Percentiles rank a stretch among this genome's conserved stretches.
Conservation (phyloP, 2,797 vertebrate genomes). For the Carapus acus region DNA sequence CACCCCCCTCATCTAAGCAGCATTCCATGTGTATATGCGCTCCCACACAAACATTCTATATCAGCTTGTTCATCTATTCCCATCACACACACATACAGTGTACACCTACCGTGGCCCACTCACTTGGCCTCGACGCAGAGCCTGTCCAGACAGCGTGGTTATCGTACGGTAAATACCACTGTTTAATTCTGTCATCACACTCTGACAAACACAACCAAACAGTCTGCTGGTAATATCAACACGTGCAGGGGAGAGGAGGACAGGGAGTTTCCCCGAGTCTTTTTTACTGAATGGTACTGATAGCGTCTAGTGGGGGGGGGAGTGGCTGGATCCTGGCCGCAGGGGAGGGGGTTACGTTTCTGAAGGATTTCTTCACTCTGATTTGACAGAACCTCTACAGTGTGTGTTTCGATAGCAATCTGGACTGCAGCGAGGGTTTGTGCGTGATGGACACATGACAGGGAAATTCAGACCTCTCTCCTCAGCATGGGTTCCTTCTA, state of each 20-base stretch:
- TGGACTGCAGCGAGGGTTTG: constrained; percentile 46
- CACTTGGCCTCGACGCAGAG: constrained; percentile 39
- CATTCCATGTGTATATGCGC: too few species aligned
- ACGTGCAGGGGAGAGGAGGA: constrained; percentile 24
- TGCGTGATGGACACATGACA: constrained; percentile 28
- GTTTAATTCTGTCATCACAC: constrained; percentile 62
- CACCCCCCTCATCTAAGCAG: too few species aligned
- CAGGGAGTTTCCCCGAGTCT: constrained; percentile 42
- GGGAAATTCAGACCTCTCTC: too few species aligned
- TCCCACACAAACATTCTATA: constrained; percentile 30
- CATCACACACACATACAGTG: background rate
- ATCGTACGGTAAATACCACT: constrained; percentile 58
- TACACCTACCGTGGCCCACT: constrained; percentile 20
- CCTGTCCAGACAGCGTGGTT: constrained; percentile 57
- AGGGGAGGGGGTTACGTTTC: too few species aligned
- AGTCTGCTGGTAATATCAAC: constrained; percentile 64
- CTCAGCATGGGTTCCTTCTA: too few species aligned
- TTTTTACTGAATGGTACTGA: constrained; percentile 35
- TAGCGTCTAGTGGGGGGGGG: constrained; percentile 22
- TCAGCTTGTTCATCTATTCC: constrained; percentile 13
- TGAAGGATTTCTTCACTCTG: background rate
- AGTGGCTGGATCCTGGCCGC: constrained; percentile 20
- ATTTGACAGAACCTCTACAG: constrained; percentile 26
- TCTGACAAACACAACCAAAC: constrained; percentile 65
- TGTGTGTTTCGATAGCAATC: constrained; percentile 36